phyloP scores from a whole-genome alignment of 2,797 vertebrate genomes.

The Perodicticus potto region DNA sequence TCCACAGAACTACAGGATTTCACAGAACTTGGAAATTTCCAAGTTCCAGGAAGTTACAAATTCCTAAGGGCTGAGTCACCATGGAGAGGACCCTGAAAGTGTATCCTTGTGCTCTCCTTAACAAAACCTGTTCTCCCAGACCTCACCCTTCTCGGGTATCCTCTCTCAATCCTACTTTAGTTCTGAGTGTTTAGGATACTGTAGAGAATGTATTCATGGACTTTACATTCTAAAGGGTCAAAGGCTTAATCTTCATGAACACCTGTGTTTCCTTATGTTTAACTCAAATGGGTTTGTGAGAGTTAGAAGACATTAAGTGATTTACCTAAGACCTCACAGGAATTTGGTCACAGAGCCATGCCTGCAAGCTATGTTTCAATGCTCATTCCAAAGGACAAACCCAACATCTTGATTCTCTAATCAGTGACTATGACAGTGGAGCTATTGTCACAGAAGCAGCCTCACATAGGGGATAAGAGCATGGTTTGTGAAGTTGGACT shows the following conservation, averaged over 20 bases:
- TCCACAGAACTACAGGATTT: too few relatives aligned
- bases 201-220: not conserved
- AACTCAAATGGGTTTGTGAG: not conserved
- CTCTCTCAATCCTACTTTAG: too few relatives aligned
- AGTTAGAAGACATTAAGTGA: not conserved
- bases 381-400: not conserved
- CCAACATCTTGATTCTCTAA: not conserved
- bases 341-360: not conserved
- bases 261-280: not conserved
- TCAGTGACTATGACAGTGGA: not conserved
- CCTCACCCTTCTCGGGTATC: too few relatives aligned
- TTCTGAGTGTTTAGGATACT: not conserved
- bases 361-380: not conserved
- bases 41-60: too few relatives aligned
- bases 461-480: not conserved
- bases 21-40: too few relatives aligned
- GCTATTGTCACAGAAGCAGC: not conserved
- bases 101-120: too few relatives aligned
- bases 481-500: not conserved
- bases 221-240: not conserved
- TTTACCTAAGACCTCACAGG: not conserved
- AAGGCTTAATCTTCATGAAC: slow-evolving; percentile 20
- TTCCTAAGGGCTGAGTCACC: too few relatives aligned
- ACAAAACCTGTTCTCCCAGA: too few relatives aligned
- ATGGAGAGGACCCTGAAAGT: too few relatives aligned